Evolutionary conservation across 2,797 vertebrate genomes (phyloP).

Genomic region (Mycteria americana): DNA sequence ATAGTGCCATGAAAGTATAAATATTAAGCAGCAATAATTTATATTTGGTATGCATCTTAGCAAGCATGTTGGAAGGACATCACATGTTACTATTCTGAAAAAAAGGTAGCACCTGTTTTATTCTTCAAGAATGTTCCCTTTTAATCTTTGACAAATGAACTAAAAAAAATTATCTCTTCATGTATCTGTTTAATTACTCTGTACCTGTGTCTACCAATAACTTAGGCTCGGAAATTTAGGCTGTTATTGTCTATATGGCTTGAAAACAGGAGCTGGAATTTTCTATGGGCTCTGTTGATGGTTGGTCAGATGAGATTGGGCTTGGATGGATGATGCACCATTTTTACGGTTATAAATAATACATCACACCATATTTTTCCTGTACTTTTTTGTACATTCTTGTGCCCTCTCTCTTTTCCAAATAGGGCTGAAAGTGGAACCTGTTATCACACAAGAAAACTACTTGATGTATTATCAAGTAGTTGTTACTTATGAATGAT

Average conservation of each 20-base stretch:
- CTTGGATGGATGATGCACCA: not conserved
- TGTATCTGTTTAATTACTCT: not conserved
- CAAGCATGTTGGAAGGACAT: not conserved
- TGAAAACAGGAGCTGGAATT: not conserved
- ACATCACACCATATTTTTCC: not conserved
- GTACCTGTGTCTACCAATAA: not conserved
- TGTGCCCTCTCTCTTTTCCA: not conserved
- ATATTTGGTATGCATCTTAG: not conserved
- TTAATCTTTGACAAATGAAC: not conserved
- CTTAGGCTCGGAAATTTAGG: not conserved
- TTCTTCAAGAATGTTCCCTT: not conserved
- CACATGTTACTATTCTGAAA: not conserved
- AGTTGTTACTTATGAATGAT: not conserved
- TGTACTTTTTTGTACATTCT: not conserved
- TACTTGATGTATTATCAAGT: not conserved
- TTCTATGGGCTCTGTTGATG: not conserved
- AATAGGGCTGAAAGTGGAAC: not conserved
- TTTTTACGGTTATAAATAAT: not conserved
- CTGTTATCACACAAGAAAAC: not conserved
- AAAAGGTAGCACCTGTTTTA: not conserved
- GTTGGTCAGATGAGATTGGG: not conserved
- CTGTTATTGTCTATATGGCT: not conserved
- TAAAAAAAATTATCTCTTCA: not conserved
- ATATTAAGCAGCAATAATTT: not conserved
- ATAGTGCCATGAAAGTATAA: not conserved